These are phyloP conservation scores for Mustelus asterias DNA, from an alignment of 2,113 vertebrate species.

Conservation along the genomic window DNA sequence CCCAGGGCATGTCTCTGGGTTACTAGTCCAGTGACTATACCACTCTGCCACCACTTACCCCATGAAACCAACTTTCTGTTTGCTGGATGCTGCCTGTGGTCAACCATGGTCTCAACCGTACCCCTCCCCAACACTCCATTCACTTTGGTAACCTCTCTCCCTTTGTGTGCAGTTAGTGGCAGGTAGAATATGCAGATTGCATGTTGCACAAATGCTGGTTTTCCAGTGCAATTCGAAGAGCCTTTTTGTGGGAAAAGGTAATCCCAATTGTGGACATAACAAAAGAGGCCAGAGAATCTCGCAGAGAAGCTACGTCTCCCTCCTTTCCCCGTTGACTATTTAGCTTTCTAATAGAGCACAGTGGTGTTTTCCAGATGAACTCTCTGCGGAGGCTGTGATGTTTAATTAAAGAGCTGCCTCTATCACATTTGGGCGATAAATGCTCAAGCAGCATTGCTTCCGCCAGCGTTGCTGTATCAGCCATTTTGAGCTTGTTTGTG, in stretches of 20 bases:
- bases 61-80: no score
- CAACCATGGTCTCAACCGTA: background rate
- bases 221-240: background rate
- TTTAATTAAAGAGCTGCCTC: background rate
- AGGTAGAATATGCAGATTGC: background rate
- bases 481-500: background rate
- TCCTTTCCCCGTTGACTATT: no score
- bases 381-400: background rate
- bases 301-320: background rate
- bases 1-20: no score
- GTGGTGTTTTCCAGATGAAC: background rate
- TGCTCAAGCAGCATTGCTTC: background rate
- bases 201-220: background rate
- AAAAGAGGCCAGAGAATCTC: background rate
- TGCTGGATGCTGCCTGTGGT: no score
- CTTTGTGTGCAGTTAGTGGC: background rate
- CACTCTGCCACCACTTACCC: no score
- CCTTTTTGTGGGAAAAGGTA: background rate
- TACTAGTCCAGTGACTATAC: no score
- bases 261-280: background rate
- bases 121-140: background rate
- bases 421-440: background rate
- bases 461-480: background rate
- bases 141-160: background rate
- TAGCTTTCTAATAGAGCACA: background rate